Base-by-base conservation (phyloP, 2,797 vertebrate species). In the Ambastaia sidthimunki region DNA sequence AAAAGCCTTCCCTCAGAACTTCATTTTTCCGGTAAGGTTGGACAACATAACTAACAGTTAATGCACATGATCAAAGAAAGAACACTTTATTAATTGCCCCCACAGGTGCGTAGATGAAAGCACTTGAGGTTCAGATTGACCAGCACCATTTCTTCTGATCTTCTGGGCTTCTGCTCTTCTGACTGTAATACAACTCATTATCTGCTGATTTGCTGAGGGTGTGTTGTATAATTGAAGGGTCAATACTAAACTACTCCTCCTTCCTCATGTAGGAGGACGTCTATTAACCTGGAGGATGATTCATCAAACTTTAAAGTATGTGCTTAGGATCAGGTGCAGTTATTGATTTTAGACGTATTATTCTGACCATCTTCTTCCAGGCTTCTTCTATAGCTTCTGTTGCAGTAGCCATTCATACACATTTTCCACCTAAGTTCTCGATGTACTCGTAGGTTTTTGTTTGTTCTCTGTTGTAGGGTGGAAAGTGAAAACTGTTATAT, bases 31-130 rank as follows among this genome's bases (percentile, higher is more conserved):
- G 19, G 1, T 76, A 55, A 79, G 12, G 60, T 52, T 76, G 60
- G 54, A 82, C 74, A 41, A 76, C 50, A 60, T 67, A 50, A 82
- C 83, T 81, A 82, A 82, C 83, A 57, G 23, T 47, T 44, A 28
- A 67, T 72, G 68, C 9, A 59, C 63, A 80, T 82, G 85, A 89
- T 90, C 86, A 88, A 88, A 90, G 88, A 78, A 44, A 44, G 82
- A 63, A 86, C 70, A 84, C 87, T 85, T 69, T 62, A 80, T 84
- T 89, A 91, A 92, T 89, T 90, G 87, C 78, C 84, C 85, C 87
- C 83, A 85, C 60, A 87, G 83, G 84, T 88, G 76, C 84, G 82
- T 75, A 83, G 70, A 82, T 84, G 63, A 87, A 80, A 68, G 73
- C 28, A 68, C 82, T 69, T 80, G 60, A 66, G 21, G 31, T 71